Conservation (phyloP, 1,140 invertebrate species). For the Apolygus lucorum region DNA sequence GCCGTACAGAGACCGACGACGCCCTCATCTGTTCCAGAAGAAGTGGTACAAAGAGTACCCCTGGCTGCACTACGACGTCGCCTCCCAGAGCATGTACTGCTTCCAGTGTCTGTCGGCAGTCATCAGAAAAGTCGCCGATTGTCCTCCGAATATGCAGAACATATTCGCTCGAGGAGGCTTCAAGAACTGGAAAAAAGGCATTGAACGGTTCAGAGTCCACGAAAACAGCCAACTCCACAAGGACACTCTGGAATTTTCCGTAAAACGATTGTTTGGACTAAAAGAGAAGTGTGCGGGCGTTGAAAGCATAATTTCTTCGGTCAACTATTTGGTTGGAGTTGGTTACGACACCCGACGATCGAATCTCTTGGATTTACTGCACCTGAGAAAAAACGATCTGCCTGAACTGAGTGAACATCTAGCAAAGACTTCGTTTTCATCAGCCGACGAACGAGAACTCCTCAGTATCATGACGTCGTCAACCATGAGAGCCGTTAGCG, state of each 20-base stretch:
- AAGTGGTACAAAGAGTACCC: constrained; percentile 10
- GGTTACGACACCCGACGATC: neutral
- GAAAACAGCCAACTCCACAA: constrained; percentile 8
- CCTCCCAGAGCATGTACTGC: neutral
- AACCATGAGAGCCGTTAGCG: neutral
- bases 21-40: neutral
- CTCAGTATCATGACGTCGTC: neutral
- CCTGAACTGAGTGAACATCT: neutral
- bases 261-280: neutral
- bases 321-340: neutral
- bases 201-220: constrained; percentile 9
- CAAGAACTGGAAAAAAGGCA: constrained; percentile 15
- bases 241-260: constrained; percentile 1
- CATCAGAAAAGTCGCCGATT: neutral
- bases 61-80: constrained; percentile 5
- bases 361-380: neutral
- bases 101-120: neutral
- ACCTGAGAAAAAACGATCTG: constrained; percentile 1
- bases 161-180: neutral
- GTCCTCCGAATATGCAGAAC: neutral
- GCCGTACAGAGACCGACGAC: neutral
- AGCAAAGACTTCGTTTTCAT: neutral
- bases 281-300: neutral
- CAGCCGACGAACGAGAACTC: neutral
- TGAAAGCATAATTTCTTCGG: neutral